These are phyloP conservation scores for Eumerus sabulonum DNA, from an alignment of 2,888 invertebrate species.

Conservation along the genomic window DNA sequence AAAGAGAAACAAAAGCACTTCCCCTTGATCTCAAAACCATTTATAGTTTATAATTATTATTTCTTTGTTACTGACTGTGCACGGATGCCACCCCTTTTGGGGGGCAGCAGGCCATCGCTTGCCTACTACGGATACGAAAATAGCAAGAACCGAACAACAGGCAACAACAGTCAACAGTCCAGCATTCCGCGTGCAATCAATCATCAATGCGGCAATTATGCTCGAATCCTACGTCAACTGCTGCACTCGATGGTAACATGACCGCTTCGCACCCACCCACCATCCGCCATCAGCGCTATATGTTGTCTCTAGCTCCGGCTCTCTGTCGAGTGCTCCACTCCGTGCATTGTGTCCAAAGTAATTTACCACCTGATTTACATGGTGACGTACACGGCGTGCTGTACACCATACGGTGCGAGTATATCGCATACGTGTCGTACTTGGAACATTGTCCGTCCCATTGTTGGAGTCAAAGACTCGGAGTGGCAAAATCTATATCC, in stretches of 20 bases:
- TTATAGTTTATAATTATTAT: slow-evolving; percentile 54
- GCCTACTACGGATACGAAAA: slow-evolving; percentile 22
- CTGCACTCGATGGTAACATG: background rate
- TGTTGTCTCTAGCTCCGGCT: slow-evolving; percentile 41
- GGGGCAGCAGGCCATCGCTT: background rate
- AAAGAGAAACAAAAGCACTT: background rate
- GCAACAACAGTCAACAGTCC: slow-evolving; percentile 61
- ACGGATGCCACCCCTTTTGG: background rate
- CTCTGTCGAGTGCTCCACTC: slow-evolving; percentile 51
- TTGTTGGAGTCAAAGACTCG: slow-evolving; percentile 38
- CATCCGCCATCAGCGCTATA: slow-evolving; percentile 19
- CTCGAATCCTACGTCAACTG: slow-evolving; percentile 43
- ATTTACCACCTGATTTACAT: slow-evolving; percentile 69
- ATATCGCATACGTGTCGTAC: too few relatives aligned
- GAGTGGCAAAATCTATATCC: slow-evolving; percentile 52
- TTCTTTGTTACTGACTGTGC: slow-evolving; percentile 41
- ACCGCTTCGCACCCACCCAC: slow-evolving; percentile 5
- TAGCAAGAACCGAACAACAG: slow-evolving; percentile 14
- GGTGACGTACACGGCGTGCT: slow-evolving; percentile 62
- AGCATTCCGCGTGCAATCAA: slow-evolving; percentile 63
- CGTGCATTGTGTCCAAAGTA: slow-evolving; percentile 61
- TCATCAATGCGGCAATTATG: slow-evolving; percentile 62
- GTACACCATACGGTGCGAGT: too few relatives aligned
- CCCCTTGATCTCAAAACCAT: slow-evolving; percentile 39
- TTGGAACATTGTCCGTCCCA: slow-evolving; percentile 24